Evolutionary conservation across 2,113 vertebrate species (phyloP).

Genomic region (Apteryx owenii): DNA sequence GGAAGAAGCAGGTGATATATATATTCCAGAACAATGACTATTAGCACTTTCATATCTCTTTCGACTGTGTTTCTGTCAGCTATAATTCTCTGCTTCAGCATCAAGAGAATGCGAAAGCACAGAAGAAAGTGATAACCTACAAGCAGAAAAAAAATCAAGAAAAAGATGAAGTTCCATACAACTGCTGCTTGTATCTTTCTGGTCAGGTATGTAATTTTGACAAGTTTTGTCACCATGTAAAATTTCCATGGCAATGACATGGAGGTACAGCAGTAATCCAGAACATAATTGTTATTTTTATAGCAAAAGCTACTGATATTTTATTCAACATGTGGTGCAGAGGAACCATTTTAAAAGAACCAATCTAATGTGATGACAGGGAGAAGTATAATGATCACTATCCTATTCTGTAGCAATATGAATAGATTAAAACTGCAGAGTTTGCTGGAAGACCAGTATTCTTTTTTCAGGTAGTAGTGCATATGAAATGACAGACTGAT

Average conservation of each 20-base stretch:
- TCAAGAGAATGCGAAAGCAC: slow-evolving; percentile 36
- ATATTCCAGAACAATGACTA: slow-evolving; percentile 70
- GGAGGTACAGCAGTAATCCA: slow-evolving; percentile 69
- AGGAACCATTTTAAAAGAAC: slow-evolving; percentile 82
- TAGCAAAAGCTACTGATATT: slow-evolving; percentile 64
- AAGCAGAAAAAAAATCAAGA: slow-evolving; percentile 57
- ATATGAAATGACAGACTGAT: slow-evolving; percentile 81
- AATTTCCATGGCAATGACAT: background rate
- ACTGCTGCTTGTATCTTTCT: background rate
- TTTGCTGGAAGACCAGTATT: slow-evolving; percentile 59
- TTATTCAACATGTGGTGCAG: slow-evolving; percentile 68
- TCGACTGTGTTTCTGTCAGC: slow-evolving; percentile 38
- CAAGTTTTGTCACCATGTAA: slow-evolving; percentile 7
- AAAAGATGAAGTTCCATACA: slow-evolving; percentile 67
- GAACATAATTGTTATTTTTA: slow-evolving; percentile 67
- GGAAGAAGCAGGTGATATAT: slow-evolving; percentile 77
- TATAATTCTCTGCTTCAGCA: slow-evolving; percentile 7
- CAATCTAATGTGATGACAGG: slow-evolving; percentile 78
- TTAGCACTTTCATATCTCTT: background rate
- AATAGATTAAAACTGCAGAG: slow-evolving; percentile 79
- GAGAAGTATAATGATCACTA: slow-evolving; percentile 81
- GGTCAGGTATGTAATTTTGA: slow-evolving; percentile 76
- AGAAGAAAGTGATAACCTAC: slow-evolving; percentile 62
- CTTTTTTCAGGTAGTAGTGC: slow-evolving; percentile 60
- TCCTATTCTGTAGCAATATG: slow-evolving; percentile 80